Evolutionary conservation across 2,888 invertebrate genomes (phyloP).

Genomic region (Tinea semifulvella): DNA sequence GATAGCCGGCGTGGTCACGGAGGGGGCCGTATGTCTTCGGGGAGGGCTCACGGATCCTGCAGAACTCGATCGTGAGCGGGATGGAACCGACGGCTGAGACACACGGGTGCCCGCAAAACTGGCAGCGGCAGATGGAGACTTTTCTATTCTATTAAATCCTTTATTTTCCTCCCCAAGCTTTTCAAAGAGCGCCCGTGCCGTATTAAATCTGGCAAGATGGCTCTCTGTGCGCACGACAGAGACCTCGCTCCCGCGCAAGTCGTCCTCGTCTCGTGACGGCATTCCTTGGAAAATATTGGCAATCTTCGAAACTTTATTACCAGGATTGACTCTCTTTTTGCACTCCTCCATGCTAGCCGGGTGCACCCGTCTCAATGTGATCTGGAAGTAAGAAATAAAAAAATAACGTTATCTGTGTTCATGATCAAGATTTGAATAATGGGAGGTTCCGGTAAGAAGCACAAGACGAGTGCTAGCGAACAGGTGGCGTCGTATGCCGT

Average conservation of each 20-base stretch:
- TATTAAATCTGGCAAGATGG: slow-evolving; percentile 90
- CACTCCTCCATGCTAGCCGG: slow-evolving; percentile 73
- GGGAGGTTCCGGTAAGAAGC: slow-evolving; percentile 32
- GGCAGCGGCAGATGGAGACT: slow-evolving; percentile 64
- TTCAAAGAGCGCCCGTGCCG: slow-evolving; percentile 90
- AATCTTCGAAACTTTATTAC: slow-evolving; percentile 90
- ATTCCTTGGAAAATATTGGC: slow-evolving; percentile 89
- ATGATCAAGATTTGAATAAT: slow-evolving; percentile 31
- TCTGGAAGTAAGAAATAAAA: slow-evolving; percentile 40
- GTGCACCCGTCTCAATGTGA: slow-evolving; percentile 59
- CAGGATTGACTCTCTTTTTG: slow-evolving; percentile 68
- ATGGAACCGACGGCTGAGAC: slow-evolving; percentile 54
- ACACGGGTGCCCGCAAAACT: slow-evolving; percentile 65
- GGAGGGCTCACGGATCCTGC: slow-evolving; percentile 71
- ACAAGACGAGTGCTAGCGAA: too few relatives aligned
- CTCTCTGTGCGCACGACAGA: slow-evolving; percentile 87
- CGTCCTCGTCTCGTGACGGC: slow-evolving; percentile 66
- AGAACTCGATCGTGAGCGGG: slow-evolving; percentile 72
- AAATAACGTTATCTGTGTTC: slow-evolving; percentile 1
- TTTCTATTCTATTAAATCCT: slow-evolving; percentile 61
- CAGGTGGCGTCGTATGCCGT: slow-evolving; percentile 37
- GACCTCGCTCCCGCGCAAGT: slow-evolving; percentile 65
- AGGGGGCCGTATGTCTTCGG: slow-evolving; percentile 63
- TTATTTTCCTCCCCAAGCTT: slow-evolving; percentile 83
- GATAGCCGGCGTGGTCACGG: slow-evolving; percentile 45